Evolutionary conservation across 2,797 vertebrate species (phyloP).

Genomic region (Peromyscus melanophrys): DNA sequence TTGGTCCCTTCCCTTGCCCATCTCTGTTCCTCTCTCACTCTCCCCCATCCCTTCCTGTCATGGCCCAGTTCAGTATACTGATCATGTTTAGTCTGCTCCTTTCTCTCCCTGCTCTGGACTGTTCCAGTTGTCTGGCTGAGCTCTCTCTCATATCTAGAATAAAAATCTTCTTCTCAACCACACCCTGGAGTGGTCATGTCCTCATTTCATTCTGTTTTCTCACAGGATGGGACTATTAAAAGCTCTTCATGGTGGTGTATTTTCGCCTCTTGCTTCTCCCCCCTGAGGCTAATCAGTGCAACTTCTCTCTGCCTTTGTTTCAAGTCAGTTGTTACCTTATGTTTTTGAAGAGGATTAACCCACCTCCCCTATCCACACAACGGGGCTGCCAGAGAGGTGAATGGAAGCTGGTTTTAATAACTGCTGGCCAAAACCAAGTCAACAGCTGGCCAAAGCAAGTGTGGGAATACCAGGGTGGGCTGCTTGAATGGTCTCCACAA

Average conservation of each 20-base stretch:
- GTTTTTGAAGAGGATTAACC: background rate
- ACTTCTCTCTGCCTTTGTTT: constrained; percentile 43
- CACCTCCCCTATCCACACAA: background rate
- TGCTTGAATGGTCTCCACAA: background rate
- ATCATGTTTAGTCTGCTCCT: background rate
- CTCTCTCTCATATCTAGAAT: background rate
- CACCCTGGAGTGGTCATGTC: background rate
- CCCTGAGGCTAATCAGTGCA: background rate
- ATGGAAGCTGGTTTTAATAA: background rate
- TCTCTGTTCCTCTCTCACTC: background rate
- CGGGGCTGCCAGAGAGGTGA: too few species aligned
- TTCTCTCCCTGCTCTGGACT: background rate
- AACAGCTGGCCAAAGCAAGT: background rate
- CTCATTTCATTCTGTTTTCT: background rate
- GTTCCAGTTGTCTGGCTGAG: background rate
- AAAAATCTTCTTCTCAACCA: background rate
- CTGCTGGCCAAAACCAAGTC: background rate
- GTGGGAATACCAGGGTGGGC: background rate
- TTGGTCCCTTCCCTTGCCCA: background rate
- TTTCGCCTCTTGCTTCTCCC: constrained; percentile 25
- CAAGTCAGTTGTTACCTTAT: background rate
- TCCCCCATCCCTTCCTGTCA: background rate
- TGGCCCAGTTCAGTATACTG: background rate
- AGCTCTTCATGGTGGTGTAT: background rate
- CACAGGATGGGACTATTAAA: constrained; percentile 24